phyloP scores from a whole-genome alignment of 37 sponge, comb jelly and placozoan species.

The Dysidea cf. avara region DNA sequence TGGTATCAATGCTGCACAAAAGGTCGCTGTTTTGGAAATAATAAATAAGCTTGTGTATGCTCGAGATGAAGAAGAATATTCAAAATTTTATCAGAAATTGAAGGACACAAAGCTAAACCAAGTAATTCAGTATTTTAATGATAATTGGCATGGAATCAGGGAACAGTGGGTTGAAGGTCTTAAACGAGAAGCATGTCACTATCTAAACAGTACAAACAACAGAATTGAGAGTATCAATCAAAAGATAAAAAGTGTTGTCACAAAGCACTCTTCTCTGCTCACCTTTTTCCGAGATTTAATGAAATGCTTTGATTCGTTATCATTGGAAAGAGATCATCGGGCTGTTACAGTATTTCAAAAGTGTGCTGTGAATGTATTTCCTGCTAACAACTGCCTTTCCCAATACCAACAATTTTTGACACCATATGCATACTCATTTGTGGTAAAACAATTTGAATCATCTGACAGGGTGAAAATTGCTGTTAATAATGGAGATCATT shows the following conservation, averaged over 20 bases:
- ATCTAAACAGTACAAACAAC: not conserved
- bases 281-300: constrained; percentile 26
- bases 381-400: constrained; percentile 6
- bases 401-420: constrained; percentile 33
- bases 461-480: constrained; percentile 7
- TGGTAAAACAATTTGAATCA: constrained; percentile 13
- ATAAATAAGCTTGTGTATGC: constrained; percentile 58
- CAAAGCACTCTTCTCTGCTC: too few species aligned
- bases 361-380: constrained; percentile 2
- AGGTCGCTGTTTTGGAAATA: too few species aligned
- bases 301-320: constrained; percentile 24
- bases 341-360: constrained; percentile 10
- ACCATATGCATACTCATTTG: constrained; percentile 37
- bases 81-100: constrained; percentile 13
- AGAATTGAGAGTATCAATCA: constrained; percentile 6
- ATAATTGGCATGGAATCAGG: constrained; percentile 63
- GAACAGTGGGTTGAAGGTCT: constrained; percentile 62
- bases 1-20: constrained; percentile 28
- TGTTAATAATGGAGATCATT: constrained; percentile 6
- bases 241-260: constrained; percentile 6
- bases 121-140: constrained; percentile 49
- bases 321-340: constrained; percentile 44
- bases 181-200: constrained; percentile 15
- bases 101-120: not conserved
- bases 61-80: constrained; percentile 31